phyloP scores from a whole-genome alignment of 1,140 invertebrate species.

The Hylaeus volcanicus region DNA sequence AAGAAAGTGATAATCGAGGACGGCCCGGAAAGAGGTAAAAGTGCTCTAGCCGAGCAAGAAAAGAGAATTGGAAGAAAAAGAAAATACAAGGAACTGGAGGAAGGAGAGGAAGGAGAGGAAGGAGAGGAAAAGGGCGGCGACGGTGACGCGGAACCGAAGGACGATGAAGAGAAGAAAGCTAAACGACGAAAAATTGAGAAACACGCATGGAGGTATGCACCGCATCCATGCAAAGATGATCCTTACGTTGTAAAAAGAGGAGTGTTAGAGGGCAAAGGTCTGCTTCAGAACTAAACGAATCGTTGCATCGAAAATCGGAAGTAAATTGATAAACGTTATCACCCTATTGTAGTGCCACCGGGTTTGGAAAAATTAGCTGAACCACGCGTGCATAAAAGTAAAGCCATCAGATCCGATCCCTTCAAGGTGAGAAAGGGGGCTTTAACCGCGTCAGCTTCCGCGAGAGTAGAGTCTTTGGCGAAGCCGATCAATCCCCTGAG shows the following conservation, averaged over 20 bases:
- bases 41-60: slow-evolving; percentile 45
- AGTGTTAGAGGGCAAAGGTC: slow-evolving; percentile 51
- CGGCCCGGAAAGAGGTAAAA: slow-evolving; percentile 49
- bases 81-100: background rate
- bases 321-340: background rate
- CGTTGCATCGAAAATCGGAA: background rate
- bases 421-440: slow-evolving; percentile 56
- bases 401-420: slow-evolving; percentile 38
- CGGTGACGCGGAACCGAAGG: background rate
- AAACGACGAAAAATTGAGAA: slow-evolving; percentile 34
- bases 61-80: slow-evolving; percentile 7
- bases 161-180: slow-evolving; percentile 5
- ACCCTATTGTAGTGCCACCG: slow-evolving; percentile 36
- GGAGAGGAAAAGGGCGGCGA: background rate
- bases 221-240: slow-evolving; percentile 41
- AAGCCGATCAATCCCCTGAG: slow-evolving; percentile 45
- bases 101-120: background rate
- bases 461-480: slow-evolving; percentile 48
- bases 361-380: slow-evolving; percentile 42
- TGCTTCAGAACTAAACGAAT: background rate
- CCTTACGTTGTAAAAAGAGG: slow-evolving; percentile 21
- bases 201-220: slow-evolving; percentile 62
- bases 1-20: slow-evolving; percentile 56
- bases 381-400: background rate
- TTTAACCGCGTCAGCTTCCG: slow-evolving; percentile 29